These are phyloP conservation scores for Plebejus melissa DNA, from an alignment of 2,888 invertebrate genomes.

Conservation along the genomic window DNA sequence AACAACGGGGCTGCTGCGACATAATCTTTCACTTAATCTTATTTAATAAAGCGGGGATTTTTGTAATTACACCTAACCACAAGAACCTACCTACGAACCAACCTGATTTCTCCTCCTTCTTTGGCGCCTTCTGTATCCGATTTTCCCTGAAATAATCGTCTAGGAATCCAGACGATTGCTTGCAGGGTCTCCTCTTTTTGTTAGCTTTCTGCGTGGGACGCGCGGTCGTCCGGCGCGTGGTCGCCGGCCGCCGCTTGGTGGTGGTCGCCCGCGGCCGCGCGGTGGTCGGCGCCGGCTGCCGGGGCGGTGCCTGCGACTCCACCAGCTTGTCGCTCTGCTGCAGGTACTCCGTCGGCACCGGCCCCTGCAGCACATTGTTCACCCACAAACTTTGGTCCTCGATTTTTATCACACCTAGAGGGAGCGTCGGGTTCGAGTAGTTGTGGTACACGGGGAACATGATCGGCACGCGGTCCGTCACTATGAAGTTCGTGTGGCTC, in stretches of 20 bases:
- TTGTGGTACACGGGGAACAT: conserved; percentile 36
- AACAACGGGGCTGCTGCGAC: conserved; percentile 31
- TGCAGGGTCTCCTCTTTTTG: conserved; percentile 55
- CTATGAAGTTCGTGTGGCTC: conserved; percentile 70
- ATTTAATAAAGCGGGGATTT: not conserved
- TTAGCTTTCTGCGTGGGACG: conserved; percentile 41
- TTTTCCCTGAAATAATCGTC: conserved; percentile 57
- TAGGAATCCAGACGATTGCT: conserved; percentile 56
- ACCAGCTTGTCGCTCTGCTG: conserved; percentile 38
- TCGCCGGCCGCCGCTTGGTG: conserved; percentile 40
- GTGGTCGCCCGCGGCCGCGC: conserved; percentile 41
- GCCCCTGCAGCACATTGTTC: conserved; percentile 42
- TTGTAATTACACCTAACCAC: conserved; percentile 30
- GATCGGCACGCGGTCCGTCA: conserved; percentile 53
- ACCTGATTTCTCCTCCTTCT: conserved; percentile 60
- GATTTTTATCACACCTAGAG: conserved; percentile 41
- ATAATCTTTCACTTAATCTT: conserved; percentile 32
- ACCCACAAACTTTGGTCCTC: conserved; percentile 53
- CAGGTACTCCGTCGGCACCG: conserved; percentile 37
- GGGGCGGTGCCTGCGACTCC: conserved; percentile 33
- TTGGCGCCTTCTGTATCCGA: conserved; percentile 49
- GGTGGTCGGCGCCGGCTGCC: conserved; percentile 42
- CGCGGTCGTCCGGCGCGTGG: conserved; percentile 37
- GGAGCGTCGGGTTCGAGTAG: conserved; percentile 39
- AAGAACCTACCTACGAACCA: conserved; percentile 61